These are phyloP conservation scores for Hypolimnas misippus DNA, from an alignment of 2,888 invertebrate genomes.

Conservation along the genomic window DNA sequence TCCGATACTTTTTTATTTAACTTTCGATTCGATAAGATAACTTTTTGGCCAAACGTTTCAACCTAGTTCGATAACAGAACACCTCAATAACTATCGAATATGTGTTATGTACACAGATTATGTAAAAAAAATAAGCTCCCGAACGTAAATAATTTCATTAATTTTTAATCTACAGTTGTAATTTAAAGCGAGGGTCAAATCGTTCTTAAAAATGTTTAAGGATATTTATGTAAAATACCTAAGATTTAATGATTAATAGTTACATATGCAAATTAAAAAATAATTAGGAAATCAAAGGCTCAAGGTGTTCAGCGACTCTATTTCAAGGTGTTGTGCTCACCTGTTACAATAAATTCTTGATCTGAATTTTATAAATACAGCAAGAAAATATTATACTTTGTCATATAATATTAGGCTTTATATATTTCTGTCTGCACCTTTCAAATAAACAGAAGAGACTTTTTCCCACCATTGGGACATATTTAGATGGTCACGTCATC, in stretches of 20 bases:
- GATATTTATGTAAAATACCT: not conserved
- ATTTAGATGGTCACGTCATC: too few species aligned
- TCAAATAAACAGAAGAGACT: too few species aligned
- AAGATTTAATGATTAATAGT: not conserved
- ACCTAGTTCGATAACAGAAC: constrained; percentile 29
- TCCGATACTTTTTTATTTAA: not conserved
- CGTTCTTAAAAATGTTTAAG: not conserved
- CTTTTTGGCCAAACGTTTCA: constrained; percentile 21
- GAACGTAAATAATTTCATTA: constrained; percentile 15
- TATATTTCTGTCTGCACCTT: too few species aligned
- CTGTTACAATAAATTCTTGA: not conserved
- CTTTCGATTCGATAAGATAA: constrained; percentile 17
- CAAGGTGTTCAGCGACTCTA: not conserved
- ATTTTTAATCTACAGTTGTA: too few species aligned
- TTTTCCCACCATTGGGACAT: too few species aligned
- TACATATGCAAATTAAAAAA: not conserved
- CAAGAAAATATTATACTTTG: too few species aligned
- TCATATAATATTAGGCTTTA: too few species aligned
- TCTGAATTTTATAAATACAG: not conserved
- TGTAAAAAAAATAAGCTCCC: too few species aligned
- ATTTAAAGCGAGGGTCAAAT: too few species aligned
- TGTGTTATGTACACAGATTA: constrained; percentile 30
- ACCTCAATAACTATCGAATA: constrained; percentile 15
- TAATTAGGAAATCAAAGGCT: not conserved
- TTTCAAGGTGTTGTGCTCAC: constrained; percentile 1